These are phyloP conservation scores for Etheostoma cragini DNA, from an alignment of 2,113 vertebrate genomes.

Conservation along the genomic window DNA sequence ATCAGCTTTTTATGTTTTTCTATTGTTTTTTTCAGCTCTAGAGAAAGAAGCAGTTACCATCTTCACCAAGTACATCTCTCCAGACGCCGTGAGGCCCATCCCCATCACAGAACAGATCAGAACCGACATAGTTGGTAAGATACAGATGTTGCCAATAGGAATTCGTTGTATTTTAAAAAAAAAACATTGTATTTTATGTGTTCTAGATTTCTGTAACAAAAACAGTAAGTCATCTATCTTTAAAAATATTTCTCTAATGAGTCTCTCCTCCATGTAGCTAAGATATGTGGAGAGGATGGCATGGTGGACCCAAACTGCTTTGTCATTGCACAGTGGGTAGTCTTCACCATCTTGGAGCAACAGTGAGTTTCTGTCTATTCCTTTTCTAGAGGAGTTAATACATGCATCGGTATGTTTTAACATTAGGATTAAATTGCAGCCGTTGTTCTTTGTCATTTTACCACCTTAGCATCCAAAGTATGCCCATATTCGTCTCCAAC, in stretches of 20 bases:
- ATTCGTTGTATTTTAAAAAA: not conserved
- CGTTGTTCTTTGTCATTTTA: not conserved
- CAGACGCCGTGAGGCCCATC: conserved; percentile 95
- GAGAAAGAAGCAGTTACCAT: conserved; percentile 96
- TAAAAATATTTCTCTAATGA: not conserved
- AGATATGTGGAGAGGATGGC: conserved; percentile 98
- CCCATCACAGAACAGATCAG: conserved; percentile 95
- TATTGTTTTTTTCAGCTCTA: conserved; percentile 87
- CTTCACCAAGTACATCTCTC: conserved; percentile 99
- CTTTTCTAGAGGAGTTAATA: conserved; percentile 9
- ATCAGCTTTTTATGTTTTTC: not conserved
- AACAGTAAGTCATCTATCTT: not conserved
- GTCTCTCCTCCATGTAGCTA: conserved; percentile 85
- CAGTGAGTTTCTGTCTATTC: conserved; percentile 87
- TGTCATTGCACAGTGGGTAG: conserved; percentile 91
- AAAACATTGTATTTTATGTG: not conserved
- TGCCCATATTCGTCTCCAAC: conserved; percentile 26
- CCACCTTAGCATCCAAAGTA: not conserved
- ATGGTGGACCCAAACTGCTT: conserved; percentile 99
- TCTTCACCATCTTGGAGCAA: conserved; percentile 93
- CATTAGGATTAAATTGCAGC: conserved; percentile 19
- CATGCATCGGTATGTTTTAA: not conserved
- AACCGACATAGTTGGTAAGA: conserved; percentile 97
- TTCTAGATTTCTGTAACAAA: not conserved
- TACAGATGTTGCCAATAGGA: too few relatives aligned